Base-by-base conservation (phyloP, 2,888 invertebrate species). In the Phaonia tiefii region DNA sequence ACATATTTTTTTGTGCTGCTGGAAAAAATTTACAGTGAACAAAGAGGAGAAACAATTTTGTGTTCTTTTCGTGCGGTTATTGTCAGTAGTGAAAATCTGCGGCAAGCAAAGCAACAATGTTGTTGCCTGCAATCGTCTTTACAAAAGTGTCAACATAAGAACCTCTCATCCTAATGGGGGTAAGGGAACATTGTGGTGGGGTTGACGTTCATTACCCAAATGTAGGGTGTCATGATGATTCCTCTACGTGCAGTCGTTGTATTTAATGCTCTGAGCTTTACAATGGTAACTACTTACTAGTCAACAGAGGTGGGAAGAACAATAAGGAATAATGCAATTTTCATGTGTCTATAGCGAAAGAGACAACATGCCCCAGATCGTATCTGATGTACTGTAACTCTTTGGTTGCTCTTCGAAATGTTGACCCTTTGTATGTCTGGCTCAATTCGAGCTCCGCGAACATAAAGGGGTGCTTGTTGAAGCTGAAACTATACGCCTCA, bases 401-500 rank as follows among this genome's bases (percentile, higher is more conserved):
- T 58, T 46, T 3, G 39, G 22, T 17, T 26, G 10, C 65, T 46
- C 22, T 17, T 25, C 31, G 31, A 73, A 79, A 2, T 44, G 44
- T 58, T 79, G 66, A 75, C 79, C 71, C 75, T 60, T 79, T 79
- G 70, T n/a, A n/a, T n/a, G n/a, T n/a, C n/a, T n/a, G 70, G 15
- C 31, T 66, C 15, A 46, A 22, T 22, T 54, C 46, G n/a, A n/a
- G 60, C 65, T 78, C 39, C 17, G 67, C 44, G n/a, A 66, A 17
- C 46, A 60, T 31, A 71, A 51, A 80, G 67, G 75, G 75, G 75
- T 80, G 75, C 75, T 72, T 80, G 72, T 72, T 80, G 72, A 75
- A 75, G 79, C 72, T 79, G 71, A 67, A 72, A 66, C 56, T 65
- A 65, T 56, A 71, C 49, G 74, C 49, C 70, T 79, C 79, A 79